Conservation (phyloP, 2,797 vertebrate genomes). For the Neosilurus hyrtlii region DNA sequence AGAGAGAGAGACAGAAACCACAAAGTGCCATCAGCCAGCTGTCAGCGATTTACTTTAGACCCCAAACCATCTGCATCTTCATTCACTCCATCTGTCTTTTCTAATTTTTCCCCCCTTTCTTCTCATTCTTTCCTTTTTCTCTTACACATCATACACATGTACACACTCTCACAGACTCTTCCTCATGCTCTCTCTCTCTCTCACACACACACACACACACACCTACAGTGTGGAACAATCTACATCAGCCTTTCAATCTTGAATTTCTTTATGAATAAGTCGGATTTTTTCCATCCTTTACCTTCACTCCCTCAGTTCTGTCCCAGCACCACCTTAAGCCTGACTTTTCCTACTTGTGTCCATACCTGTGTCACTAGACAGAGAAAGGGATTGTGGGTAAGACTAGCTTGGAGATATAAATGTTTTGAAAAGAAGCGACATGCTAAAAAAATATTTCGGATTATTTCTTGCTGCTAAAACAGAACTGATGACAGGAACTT, state of each 20-base stretch:
- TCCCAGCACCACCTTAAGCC: neutral
- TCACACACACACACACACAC: neutral
- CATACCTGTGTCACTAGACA: neutral
- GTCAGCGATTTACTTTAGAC: conserved; percentile 37
- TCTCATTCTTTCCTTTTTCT: conserved; percentile 26
- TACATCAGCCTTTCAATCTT: neutral
- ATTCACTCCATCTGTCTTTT: conserved; percentile 38
- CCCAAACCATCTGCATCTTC: conserved; percentile 41
- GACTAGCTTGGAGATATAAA: neutral
- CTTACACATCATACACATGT: conserved; percentile 23
- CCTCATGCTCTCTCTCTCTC: neutral
- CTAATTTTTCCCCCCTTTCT: conserved; percentile 9
- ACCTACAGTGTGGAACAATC: neutral
- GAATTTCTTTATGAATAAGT: neutral
- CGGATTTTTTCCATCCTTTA: conserved; percentile 11
- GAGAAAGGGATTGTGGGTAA: neutral
- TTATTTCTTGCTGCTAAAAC: neutral
- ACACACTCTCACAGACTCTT: neutral
- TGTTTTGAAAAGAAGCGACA: neutral
- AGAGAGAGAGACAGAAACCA: conserved; percentile 29
- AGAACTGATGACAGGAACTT: neutral
- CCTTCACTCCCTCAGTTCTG: neutral
- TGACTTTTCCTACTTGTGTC: neutral
- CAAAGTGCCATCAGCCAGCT: conserved; percentile 47
- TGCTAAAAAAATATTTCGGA: neutral